Evolutionary conservation across 1,140 invertebrate species (phyloP).

Genomic region (Drosophila mayri): DNA sequence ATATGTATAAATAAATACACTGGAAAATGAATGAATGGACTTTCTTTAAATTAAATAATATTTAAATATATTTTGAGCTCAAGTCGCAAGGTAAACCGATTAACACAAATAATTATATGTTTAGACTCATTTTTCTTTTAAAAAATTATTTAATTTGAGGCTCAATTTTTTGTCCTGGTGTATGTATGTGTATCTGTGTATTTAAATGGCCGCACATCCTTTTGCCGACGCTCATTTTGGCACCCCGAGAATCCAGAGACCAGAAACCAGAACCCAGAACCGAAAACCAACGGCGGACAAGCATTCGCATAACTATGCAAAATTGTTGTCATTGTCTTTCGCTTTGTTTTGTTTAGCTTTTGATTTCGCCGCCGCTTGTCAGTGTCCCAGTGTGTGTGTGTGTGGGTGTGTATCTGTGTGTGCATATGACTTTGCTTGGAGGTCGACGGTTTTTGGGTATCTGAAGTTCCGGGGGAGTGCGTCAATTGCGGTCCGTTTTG

Average conservation of each 20-base stretch:
- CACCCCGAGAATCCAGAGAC: slow-evolving; percentile 58
- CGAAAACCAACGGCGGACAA: slow-evolving; percentile 39
- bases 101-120: background rate
- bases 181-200: slow-evolving; percentile 28
- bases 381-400: slow-evolving; percentile 42
- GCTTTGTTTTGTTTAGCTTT: slow-evolving; percentile 80
- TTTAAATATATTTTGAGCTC: background rate
- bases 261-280: slow-evolving; percentile 16
- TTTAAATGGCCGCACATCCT: slow-evolving; percentile 80
- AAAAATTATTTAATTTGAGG: background rate
- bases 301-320: slow-evolving; percentile 81
- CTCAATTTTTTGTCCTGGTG: background rate
- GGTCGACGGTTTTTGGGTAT: slow-evolving; percentile 47
- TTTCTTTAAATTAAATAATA: background rate
- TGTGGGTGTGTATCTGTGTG: slow-evolving; percentile 47
- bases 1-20: slow-evolving; percentile 17
- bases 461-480: slow-evolving; percentile 54
- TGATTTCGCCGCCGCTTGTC: slow-evolving; percentile 50
- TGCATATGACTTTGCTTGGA: slow-evolving; percentile 80
- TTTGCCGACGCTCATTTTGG: slow-evolving; percentile 79
- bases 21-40: background rate
- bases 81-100: no score
- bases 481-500: slow-evolving; percentile 81
- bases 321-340: slow-evolving; percentile 74
- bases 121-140: no score